Conservation (phyloP, 2,888 invertebrate genomes). For the Fissipunctia ypsillon region DNA sequence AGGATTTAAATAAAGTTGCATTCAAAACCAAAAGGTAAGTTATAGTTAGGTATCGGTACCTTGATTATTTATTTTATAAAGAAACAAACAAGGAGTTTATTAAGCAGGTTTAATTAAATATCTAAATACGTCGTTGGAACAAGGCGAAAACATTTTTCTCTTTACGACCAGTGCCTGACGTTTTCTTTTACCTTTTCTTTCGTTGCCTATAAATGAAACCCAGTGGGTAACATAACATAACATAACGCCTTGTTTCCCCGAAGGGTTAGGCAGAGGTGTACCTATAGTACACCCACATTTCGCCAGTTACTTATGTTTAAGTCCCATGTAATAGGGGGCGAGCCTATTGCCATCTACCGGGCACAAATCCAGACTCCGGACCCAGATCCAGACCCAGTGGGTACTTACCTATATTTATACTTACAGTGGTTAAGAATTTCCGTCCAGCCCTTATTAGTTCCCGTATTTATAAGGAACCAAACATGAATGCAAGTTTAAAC, state of each 20-base stretch:
- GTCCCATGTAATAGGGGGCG: too few species aligned
- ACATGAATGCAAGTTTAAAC: not conserved
- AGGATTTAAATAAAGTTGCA: conserved; percentile 1
- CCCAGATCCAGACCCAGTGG: too few species aligned
- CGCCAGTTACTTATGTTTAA: too few species aligned
- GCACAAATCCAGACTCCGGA: too few species aligned
- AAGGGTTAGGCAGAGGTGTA: too few species aligned
- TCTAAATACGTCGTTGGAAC: conserved; percentile 12
- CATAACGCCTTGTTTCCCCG: too few species aligned
- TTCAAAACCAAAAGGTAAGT: not conserved
- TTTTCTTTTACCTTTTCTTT: conserved; percentile 9
- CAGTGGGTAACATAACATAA: too few species aligned
- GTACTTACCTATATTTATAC: not conserved
- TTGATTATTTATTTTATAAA: not conserved
- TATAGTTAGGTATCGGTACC: not conserved
- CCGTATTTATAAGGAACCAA: not conserved
- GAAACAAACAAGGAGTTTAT: not conserved
- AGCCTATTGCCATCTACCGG: too few species aligned
- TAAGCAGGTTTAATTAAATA: conserved; percentile 25
- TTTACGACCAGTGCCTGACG: not conserved
- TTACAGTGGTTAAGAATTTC: conserved; percentile 35
- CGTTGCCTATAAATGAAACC: not conserved
- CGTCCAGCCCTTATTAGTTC: conserved; percentile 25
- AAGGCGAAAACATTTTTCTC: conserved; percentile 10
- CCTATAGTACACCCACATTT: too few species aligned